Conservation (phyloP, 2,888 invertebrate genomes). For the Leucoma salicis region DNA sequence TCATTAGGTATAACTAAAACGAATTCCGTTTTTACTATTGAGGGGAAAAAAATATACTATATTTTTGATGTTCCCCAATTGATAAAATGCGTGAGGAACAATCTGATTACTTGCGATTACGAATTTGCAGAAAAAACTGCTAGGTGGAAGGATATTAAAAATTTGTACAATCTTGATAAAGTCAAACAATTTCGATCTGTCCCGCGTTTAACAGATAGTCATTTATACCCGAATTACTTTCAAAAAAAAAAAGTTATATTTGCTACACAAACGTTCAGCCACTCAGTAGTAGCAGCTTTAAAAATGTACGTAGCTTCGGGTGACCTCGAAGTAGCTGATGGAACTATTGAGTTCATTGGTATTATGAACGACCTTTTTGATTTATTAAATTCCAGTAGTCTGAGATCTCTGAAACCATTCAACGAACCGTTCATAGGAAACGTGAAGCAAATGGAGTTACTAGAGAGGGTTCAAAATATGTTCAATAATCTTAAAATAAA, state of each 20-base stretch:
- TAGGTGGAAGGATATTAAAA: conserved; percentile 6
- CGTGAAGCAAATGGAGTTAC: not conserved
- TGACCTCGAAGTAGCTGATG: conserved; percentile 1
- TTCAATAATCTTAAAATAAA: conserved; percentile 2
- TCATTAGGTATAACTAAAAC: not conserved
- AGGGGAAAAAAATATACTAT: conserved; percentile 8
- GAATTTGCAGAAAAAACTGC: not conserved
- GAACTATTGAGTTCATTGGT: conserved; percentile 10
- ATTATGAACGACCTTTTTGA: conserved; percentile 10
- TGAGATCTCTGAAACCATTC: conserved; percentile 3
- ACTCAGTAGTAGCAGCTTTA: conserved; percentile 8
- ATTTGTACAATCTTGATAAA: conserved; percentile 5
- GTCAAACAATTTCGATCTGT: conserved; percentile 4
- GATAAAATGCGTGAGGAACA: conserved; percentile 8
- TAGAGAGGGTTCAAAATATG: not conserved
- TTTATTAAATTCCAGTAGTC: conserved; percentile 10
- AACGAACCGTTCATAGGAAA: not conserved
- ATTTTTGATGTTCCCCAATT: conserved; percentile 12
- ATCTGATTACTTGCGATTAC: not conserved
- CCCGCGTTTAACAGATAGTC: conserved; percentile 7
- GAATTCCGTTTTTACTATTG: not conserved
- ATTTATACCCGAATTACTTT: conserved; percentile 5
- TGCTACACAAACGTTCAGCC: conserved; percentile 9
- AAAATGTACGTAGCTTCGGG: conserved; percentile 1
- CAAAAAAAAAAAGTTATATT: conserved; percentile 8